Conservation (phyloP, 2,113 vertebrate genomes). For the Aspidoscelis tigris region DNA sequence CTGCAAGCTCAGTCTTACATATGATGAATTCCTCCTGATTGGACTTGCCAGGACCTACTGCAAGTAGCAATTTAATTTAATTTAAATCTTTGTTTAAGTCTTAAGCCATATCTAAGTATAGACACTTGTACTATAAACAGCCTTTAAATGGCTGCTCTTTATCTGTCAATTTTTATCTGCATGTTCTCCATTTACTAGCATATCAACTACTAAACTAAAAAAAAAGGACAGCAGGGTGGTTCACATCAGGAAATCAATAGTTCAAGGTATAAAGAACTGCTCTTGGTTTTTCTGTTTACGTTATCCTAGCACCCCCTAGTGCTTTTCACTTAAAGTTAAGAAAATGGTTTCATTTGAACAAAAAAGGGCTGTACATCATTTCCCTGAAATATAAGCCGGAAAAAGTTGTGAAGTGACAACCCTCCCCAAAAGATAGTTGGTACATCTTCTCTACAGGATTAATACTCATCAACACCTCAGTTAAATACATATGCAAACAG, state of each 20-base stretch:
- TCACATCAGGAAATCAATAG: background rate
- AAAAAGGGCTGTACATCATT: background rate
- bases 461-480: background rate
- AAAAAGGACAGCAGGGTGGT: background rate
- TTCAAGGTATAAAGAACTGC: accelerated
- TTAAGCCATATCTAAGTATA: background rate
- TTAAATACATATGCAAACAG: background rate
- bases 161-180: background rate
- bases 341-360: background rate
- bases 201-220: background rate
- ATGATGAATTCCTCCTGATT: background rate
- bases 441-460: background rate
- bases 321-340: background rate
- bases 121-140: background rate
- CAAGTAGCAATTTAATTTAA: conserved; percentile 4
- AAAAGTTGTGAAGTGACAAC: background rate
- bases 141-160: background rate
- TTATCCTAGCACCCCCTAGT: conserved; percentile 48
- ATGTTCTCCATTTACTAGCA: background rate
- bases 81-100: background rate
- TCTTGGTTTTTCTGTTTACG: accelerated
- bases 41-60: background rate
- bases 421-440: background rate
- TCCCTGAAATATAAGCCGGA: background rate
- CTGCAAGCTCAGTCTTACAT: background rate